These are phyloP conservation scores for Ctenicera cuprea DNA, from an alignment of 2,888 invertebrate species.

Conservation along the genomic window DNA sequence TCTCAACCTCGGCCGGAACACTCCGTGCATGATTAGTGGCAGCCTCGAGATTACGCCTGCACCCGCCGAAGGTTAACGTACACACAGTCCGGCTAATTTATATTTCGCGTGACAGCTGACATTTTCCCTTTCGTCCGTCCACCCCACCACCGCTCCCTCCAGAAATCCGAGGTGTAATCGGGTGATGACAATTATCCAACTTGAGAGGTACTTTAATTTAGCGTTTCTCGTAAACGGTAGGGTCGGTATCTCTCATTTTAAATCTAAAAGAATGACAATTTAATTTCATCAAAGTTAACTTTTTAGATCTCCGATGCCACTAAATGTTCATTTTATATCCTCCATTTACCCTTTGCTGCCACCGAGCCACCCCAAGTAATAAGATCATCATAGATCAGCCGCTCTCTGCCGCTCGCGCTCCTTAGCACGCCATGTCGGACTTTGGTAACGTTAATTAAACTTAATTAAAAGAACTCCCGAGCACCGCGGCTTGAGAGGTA, in stretches of 20 bases:
- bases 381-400: slow-evolving; percentile 67
- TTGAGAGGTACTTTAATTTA: slow-evolving; percentile 59
- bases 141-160: slow-evolving; percentile 12
- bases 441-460: slow-evolving; percentile 74
- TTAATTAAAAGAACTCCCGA: slow-evolving; percentile 73
- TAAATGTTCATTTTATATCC: slow-evolving; percentile 67
- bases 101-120: slow-evolving; percentile 40
- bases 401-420: slow-evolving; percentile 58
- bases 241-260: slow-evolving; percentile 55
- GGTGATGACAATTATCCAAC: slow-evolving; percentile 51
- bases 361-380: slow-evolving; percentile 62
- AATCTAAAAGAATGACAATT: slow-evolving; percentile 67
- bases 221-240: slow-evolving; percentile 56
- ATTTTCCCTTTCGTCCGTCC: slow-evolving; percentile 37
- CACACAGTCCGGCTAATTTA: slow-evolving; percentile 45
- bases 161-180: slow-evolving; percentile 44
- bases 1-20: slow-evolving; percentile 54
- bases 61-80: slow-evolving; percentile 37
- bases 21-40: slow-evolving; percentile 54
- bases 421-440: slow-evolving; percentile 70
- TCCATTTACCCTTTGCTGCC: slow-evolving; percentile 64
- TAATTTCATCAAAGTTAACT: slow-evolving; percentile 66
- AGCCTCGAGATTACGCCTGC: slow-evolving; percentile 45
- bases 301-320: slow-evolving; percentile 67
- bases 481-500: slow-evolving; percentile 67